phyloP scores from a whole-genome alignment of 2,797 vertebrate genomes.

The Sardinella longiceps region DNA sequence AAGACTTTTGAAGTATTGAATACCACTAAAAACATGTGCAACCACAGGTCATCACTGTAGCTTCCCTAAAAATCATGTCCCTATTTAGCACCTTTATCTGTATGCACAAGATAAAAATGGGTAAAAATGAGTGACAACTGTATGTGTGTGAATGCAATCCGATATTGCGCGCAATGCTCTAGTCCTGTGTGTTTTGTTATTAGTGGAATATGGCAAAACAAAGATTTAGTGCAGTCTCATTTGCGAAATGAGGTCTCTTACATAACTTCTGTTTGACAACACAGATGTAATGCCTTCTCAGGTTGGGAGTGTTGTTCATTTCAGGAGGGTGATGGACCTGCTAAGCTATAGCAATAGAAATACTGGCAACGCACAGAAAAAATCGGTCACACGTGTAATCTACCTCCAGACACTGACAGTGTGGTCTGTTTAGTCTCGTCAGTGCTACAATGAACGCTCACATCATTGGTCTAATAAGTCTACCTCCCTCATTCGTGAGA shows the following conservation, averaged over 20 bases:
- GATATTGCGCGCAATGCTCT: background rate
- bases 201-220: conserved; percentile 5
- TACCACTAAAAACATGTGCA: background rate
- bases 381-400: background rate
- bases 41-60: background rate
- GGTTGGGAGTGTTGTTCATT: background rate
- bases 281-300: background rate
- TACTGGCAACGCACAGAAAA: background rate
- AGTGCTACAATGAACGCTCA: background rate
- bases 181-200: background rate
- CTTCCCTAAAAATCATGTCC: background rate
- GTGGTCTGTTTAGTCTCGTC: background rate
- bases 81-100: background rate
- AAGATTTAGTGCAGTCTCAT: background rate
- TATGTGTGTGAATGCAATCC: background rate
- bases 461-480: background rate
- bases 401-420: background rate
- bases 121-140: background rate
- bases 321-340: background rate
- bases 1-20: background rate
- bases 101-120: background rate
- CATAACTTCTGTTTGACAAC: conserved; percentile 23
- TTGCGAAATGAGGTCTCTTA: background rate
- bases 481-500: conserved; percentile 1
- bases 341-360: background rate